Evolutionary conservation across 1,140 invertebrate genomes (phyloP).

Genomic region (Luehdorfia chinensis): DNA sequence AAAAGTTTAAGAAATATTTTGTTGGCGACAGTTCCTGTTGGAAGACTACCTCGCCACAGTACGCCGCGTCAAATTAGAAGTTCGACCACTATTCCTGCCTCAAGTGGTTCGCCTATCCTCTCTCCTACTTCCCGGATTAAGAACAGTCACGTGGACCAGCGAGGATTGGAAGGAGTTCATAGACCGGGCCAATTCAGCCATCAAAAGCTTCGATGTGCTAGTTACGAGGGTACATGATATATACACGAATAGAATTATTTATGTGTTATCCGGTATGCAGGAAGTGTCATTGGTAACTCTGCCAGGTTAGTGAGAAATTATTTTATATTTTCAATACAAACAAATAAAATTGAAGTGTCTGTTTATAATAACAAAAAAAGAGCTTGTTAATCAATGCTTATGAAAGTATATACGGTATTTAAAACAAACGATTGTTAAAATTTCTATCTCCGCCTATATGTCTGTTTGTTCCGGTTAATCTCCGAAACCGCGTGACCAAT

Average conservation of each 20-base stretch:
- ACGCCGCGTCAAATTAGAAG: slow-evolving; percentile 88
- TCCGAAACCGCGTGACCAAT: no score
- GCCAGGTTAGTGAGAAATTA: slow-evolving; percentile 77
- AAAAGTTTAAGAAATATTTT: no score
- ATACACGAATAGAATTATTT: slow-evolving; percentile 93
- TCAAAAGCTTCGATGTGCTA: slow-evolving; percentile 90
- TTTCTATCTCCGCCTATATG: no score
- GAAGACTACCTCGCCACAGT: slow-evolving; percentile 85
- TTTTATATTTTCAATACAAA: slow-evolving; percentile 15
- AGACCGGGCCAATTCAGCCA: slow-evolving; percentile 81
- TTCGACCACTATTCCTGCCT: slow-evolving; percentile 90
- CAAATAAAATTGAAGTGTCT: neutral
- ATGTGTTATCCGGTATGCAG: slow-evolving; percentile 92
- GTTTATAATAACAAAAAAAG: no score
- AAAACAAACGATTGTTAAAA: no score
- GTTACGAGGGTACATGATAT: slow-evolving; percentile 92
- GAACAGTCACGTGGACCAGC: slow-evolving; percentile 88
- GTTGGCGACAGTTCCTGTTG: slow-evolving; percentile 80
- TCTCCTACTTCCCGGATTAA: slow-evolving; percentile 88
- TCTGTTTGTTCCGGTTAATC: no score
- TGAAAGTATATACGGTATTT: no score
- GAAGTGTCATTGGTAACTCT: slow-evolving; percentile 88
- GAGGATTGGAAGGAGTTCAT: slow-evolving; percentile 86
- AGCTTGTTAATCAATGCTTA: no score
- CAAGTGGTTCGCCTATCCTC: slow-evolving; percentile 90